Evolutionary conservation across 2,113 vertebrate species (phyloP).

Genomic region (Rafetus swinhoei): DNA sequence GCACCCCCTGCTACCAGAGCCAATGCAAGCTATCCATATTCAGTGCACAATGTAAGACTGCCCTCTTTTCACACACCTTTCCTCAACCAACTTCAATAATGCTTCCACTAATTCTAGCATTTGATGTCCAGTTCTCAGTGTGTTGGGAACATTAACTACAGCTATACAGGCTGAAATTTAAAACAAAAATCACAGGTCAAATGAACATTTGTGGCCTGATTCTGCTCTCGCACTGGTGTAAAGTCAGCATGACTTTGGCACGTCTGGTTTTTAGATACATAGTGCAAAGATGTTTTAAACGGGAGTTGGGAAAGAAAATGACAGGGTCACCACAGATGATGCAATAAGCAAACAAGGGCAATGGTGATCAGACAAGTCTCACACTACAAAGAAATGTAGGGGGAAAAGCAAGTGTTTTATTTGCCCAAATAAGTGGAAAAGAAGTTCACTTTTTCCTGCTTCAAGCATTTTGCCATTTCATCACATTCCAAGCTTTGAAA

Average conservation of each 20-base stretch:
- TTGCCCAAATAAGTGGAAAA: background rate
- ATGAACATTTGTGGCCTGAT: background rate
- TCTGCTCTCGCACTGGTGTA: no score
- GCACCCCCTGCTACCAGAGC: background rate
- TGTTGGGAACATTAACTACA: background rate
- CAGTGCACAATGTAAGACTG: background rate
- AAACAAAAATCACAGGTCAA: background rate
- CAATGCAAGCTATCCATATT: background rate
- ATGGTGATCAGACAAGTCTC: background rate
- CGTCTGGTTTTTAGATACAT: background rate
- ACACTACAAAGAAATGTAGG: background rate
- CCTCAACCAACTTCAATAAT: background rate
- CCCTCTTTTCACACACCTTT: no score
- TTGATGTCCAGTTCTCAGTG: background rate
- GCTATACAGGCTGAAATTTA: background rate
- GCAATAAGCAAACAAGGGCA: background rate
- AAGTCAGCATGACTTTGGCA: background rate
- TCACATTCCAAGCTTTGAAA: background rate
- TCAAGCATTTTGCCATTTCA: background rate
- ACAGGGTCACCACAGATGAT: no score
- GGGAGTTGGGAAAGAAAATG: background rate
- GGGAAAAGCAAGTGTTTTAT: rapidly evolving
- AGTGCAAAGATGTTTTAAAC: background rate
- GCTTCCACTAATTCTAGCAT: background rate
- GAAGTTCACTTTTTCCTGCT: background rate